Base-by-base conservation (phyloP, 2,888 invertebrate species). In the Pammene fasciana region DNA sequence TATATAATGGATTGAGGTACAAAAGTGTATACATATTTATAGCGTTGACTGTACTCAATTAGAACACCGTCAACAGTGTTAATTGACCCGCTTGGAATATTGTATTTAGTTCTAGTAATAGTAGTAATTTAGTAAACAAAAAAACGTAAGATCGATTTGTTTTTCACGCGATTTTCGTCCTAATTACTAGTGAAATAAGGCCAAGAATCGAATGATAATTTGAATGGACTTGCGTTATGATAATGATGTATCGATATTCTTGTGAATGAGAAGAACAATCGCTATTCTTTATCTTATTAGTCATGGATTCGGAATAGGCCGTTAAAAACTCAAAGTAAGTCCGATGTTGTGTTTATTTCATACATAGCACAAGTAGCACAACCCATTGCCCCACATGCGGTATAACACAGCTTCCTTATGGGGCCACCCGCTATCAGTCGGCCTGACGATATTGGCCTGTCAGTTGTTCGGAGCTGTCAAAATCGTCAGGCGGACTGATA, bases 201-300 rank as follows among this genome's bases (percentile, higher is more conserved):
- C 5, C 8, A 43, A 43, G 18, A 43, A 45, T 57, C 13, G 43
- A 13, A 43, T 18, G 14, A 41, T 43, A 11, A 13, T 57, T 18
- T 6, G 2, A 16, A 26, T 43, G 57, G 18, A 43, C 36, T 41
- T 41, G 7, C 46, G 48, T 56, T 8, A 43, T 4, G 26, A 14
- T n/a, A 5, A 18, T 8, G 2, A n/a, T 5, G 26, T 43, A 18
- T n/a, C 4, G 13, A n/a, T 26, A 43, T 18, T 26, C 57, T 43
- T 57, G 57, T 57, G 43, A 57, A 57, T 57, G 26, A 57, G 43
- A 26, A 26, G 57, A 57, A 57, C 26, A 57, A 57, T 57, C 26
- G 57, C 43, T 45, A 57, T 43, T 57, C 57, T 57, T 26, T 43
- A 43, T 26, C 18, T 18, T 14, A 26, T 57, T 57, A 57, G 18